A percentile compares a stretch with the other conserved stretches of the same genome.
Evolutionary conservation across 1,140 invertebrate species (phyloP).

Genomic region (Drosophila nigromelanica): DNA sequence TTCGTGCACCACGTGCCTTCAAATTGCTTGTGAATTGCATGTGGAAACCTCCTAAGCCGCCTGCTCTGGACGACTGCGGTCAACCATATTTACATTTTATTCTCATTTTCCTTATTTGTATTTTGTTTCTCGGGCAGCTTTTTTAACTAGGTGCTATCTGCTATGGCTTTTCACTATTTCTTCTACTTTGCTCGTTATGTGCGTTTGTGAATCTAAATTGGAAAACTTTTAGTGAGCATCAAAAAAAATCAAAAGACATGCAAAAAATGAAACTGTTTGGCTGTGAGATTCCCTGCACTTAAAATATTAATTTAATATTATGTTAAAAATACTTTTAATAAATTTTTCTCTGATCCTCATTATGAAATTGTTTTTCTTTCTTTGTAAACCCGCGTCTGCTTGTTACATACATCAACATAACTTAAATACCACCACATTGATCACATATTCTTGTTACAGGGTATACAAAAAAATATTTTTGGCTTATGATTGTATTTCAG

Average conservation of each 20-base stretch:
- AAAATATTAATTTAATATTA: too few relatives aligned
- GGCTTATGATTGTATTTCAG: slow-evolving; percentile 39
- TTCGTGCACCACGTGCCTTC: slow-evolving; percentile 8
- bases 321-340: too few relatives aligned
- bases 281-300: not conserved
- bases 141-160: not conserved
- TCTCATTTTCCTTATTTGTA: slow-evolving; percentile 11
- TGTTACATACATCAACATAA: too few relatives aligned
- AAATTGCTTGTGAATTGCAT: slow-evolving; percentile 45
- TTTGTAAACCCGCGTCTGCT: too few relatives aligned
- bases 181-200: slow-evolving; percentile 20
- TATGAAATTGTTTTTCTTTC: too few relatives aligned
- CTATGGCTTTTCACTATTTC: slow-evolving; percentile 1
- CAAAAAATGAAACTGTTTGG: slow-evolving; percentile 1
- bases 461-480: not conserved
- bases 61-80: slow-evolving; percentile 2
- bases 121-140: not conserved
- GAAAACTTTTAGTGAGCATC: slow-evolving; percentile 48
- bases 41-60: slow-evolving; percentile 1
- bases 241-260: slow-evolving; percentile 3
- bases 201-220: slow-evolving; percentile 61
- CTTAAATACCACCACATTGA: too few relatives aligned
- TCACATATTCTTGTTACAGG: not conserved
- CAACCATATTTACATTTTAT: slow-evolving; percentile 18
- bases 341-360: too few relatives aligned